Conservation (phyloP, 1,140 invertebrate species). For the Trichomalopsis sarcophagae region DNA sequence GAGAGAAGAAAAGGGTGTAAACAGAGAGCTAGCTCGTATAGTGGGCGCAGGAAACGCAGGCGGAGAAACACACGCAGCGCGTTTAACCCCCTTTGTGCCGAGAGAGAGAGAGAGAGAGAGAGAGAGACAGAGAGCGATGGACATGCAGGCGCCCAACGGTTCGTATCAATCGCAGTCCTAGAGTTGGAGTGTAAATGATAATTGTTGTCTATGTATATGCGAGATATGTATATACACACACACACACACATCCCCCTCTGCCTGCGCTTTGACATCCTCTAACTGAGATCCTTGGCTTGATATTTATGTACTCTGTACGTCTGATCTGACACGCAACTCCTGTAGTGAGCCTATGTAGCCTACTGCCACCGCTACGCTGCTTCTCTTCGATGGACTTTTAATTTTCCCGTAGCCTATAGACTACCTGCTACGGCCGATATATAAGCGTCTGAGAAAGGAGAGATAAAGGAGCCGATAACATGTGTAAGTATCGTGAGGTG, state of each 20-base stretch:
- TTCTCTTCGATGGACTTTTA: constrained; percentile 36
- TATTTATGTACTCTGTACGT: neutral
- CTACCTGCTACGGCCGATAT: neutral
- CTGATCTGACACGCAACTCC: neutral
- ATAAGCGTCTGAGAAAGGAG: neutral
- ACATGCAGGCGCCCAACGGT: constrained; percentile 75
- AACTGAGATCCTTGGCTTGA: constrained; percentile 14
- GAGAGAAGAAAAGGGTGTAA: neutral
- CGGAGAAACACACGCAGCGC: constrained; percentile 10
- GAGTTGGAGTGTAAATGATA: neutral
- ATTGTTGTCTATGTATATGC: no score
- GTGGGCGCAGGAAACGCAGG: neutral
- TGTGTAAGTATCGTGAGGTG: constrained; percentile 28
- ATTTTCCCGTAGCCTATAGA: neutral
- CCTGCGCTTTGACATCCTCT: neutral
- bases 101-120: constrained; percentile 23
- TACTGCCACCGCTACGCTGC: constrained; percentile 16
- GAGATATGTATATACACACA: neutral
- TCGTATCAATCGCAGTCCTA: constrained; percentile 56
- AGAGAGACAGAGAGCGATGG: constrained; percentile 59
- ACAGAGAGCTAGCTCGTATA: neutral
- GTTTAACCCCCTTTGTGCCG: constrained; percentile 49
- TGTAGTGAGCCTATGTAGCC: constrained; percentile 1
- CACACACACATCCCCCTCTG: neutral
- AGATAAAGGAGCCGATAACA: neutral